Percentiles rank a stretch among this genome's conserved stretches.
These are phyloP conservation scores for Eciton burchellii DNA, from an alignment of 1,140 invertebrate genomes.

Conservation along the genomic window DNA sequence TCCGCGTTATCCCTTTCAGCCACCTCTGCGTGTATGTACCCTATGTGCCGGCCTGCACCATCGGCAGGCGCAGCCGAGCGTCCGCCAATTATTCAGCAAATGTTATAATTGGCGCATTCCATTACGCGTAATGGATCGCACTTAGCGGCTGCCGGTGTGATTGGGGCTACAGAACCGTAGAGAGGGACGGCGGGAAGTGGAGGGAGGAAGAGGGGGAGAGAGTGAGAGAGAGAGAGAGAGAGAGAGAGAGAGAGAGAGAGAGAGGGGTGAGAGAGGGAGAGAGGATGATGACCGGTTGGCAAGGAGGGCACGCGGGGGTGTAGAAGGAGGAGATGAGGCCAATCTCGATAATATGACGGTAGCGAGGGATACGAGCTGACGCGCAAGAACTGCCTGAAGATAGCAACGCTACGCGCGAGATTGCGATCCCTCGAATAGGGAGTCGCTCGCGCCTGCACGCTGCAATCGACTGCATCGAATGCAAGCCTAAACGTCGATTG, in stretches of 20 bases:
- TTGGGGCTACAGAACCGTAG: conserved; percentile 72
- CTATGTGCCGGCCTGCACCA: conserved; percentile 59
- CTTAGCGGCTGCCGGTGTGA: conserved; percentile 81
- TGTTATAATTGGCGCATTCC: conserved; percentile 85
- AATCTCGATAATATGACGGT: conserved; percentile 79
- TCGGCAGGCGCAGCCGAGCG: conserved; percentile 72
- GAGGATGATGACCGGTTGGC: conserved; percentile 44
- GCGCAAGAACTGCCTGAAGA: conserved; percentile 56
- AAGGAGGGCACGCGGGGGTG: conserved; percentile 26
- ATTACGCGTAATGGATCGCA: conserved; percentile 85
- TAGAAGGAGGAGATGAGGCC: conserved; percentile 68
- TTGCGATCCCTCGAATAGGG: conserved; percentile 33
- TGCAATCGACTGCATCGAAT: background rate
- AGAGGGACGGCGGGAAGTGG: conserved; percentile 36
- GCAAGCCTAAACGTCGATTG: background rate
- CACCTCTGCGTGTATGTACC: conserved; percentile 54
- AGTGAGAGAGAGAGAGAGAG: conserved; percentile 11
- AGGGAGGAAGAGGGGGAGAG: conserved; percentile 26
- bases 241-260: conserved; percentile 32
- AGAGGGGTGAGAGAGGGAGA: conserved; percentile 18
- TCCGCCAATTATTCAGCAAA: conserved; percentile 84
- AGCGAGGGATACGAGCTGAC: conserved; percentile 69
- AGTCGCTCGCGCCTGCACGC: background rate
- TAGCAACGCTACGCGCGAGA: conserved; percentile 17
- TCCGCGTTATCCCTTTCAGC: conserved; percentile 62